Percentiles rank a stretch among this genome's conserved stretches.
These are phyloP conservation scores for Drosophila prostipennis DNA, from an alignment of 2,888 invertebrate genomes.

Conservation along the genomic window DNA sequence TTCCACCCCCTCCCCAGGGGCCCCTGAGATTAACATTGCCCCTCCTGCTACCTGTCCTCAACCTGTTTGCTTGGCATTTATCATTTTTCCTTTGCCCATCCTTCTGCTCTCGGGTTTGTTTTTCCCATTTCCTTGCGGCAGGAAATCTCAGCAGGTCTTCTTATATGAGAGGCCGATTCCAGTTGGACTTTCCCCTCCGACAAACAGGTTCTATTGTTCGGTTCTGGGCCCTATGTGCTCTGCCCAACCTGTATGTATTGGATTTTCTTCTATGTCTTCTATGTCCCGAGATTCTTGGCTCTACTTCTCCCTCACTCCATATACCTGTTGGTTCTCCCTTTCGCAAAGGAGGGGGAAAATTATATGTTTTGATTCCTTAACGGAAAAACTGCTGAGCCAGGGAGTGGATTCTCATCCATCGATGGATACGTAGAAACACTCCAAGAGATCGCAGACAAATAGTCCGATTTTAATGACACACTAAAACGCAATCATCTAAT, in stretches of 20 bases:
- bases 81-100: slow-evolving; percentile 57
- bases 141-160: slow-evolving; percentile 71
- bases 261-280: slow-evolving; percentile 64
- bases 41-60: slow-evolving; percentile 65
- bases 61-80: slow-evolving; percentile 73
- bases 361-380: slow-evolving; percentile 77
- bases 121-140: slow-evolving; percentile 67
- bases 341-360: slow-evolving; percentile 55
- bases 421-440: slow-evolving; percentile 37
- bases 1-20: slow-evolving; percentile 7
- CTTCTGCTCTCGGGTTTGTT: slow-evolving; percentile 54
- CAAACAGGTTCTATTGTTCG: slow-evolving; percentile 74
- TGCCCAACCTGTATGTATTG: slow-evolving; percentile 56
- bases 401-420: slow-evolving; percentile 15
- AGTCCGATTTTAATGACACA: slow-evolving; percentile 70
- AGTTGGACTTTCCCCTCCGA: slow-evolving; percentile 69
- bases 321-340: slow-evolving; percentile 33
- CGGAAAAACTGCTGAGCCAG: slow-evolving; percentile 68
- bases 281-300: slow-evolving; percentile 58
- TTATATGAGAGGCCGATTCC: slow-evolving; percentile 52
- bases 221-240: slow-evolving; percentile 17
- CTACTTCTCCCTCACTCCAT: slow-evolving; percentile 15
- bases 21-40: slow-evolving; percentile 14
- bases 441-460: slow-evolving; percentile 53
- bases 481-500: slow-evolving; percentile 70